Evolutionary conservation across 1,140 invertebrate species (phyloP), one percentile per base, ranked within the genome.

Genomic region (Anastrepha ludens): DNA sequence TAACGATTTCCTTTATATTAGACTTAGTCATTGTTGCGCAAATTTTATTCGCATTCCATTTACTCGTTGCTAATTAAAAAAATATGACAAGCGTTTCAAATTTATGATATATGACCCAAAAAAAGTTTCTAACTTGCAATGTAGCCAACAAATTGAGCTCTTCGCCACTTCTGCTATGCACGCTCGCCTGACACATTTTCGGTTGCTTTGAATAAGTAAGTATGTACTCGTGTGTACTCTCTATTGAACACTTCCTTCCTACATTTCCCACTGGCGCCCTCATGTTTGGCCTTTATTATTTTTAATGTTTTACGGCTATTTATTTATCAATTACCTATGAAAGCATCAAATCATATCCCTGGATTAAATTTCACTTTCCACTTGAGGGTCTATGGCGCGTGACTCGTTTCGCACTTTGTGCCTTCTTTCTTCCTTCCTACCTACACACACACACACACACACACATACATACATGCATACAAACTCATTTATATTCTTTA

Each of bases 321-420:
- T 81, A 55, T 81, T 81, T 55, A 81, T 55, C 44, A 81, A 81
- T 55, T 55, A 50, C 44, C 74, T 15, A 55, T 41, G 39, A 74
- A 62, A 5, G 17, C 9, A 67, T 6, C 64, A 67, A 55, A 29
- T 17, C 41, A 55, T 81, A 55, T 5, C 0, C 17, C 17, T 3
- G 20, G n/a, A 81, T 81, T 81, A 81, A 81, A 81, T 81, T 81
- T 81, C 74, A 81, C 74, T 81, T 81, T 81, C 55, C 44, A 55
- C 44, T 55, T 55, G 41, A 81, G 20, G 17, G 44, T 29, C 5
- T n/a, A 62, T 62, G 60, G n/a, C 17, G 44, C 74, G 47, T 81
- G 74, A 81, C 74, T 44, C 39, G 70, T 39, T n/a, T 29, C 20
- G 20, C 62, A 20, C 20, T 9, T 41, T 29, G 9, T 0, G 29